Base-by-base conservation (phyloP, 2,888 invertebrate genomes). In the Erebia ligea region DNA sequence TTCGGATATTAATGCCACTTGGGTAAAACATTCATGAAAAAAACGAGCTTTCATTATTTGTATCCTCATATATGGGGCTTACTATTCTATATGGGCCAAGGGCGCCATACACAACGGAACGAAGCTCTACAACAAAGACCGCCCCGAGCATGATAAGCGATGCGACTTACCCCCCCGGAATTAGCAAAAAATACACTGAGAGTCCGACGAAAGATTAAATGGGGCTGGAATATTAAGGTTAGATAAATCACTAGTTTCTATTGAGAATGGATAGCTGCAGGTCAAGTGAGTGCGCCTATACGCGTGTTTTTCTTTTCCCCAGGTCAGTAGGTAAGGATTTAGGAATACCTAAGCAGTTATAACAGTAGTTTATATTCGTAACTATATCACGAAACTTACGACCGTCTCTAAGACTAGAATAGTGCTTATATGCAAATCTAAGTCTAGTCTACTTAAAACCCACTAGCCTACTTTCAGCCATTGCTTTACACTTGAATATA, bases 81-180 rank as follows among this genome's bases (percentile, higher is more conserved):
- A 87, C 88, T 86, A 86, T 86, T 88, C 86, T 85, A 90, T 88
- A 84, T 88, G 86, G 91, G 91, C 85, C 90, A 90, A 91, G 91
- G 76, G 68, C 73, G 71, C 40, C 67, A 67, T 63, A 66, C 58
- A 73, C 62, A 10, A 65, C 48, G 52, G 65, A 63, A 70, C 72
- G 68, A 40, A 67, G 57, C 56, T 65, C 54, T 62, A 40, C 65
- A 72, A 76, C 69, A 76, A 70, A 72, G 71, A 70, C 57, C 69
- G 71, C 73, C 69, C 59, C 67, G 70, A 67, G 70, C 72, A 58
- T 62, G 73, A 73, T 77, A 76, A 75, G 72, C 72, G 64, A 73
- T 67, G 67, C 69, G 67, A 67, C 57, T 71, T 63, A 50, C 67
- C 13, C 67, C 45, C 66, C 21, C 68, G 56, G 72, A 75, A 73